Percentiles rank a stretch among this genome's conserved stretches.
phyloP scores from a whole-genome alignment of 1,140 invertebrate genomes.

The Brachionus sp. region DNA sequence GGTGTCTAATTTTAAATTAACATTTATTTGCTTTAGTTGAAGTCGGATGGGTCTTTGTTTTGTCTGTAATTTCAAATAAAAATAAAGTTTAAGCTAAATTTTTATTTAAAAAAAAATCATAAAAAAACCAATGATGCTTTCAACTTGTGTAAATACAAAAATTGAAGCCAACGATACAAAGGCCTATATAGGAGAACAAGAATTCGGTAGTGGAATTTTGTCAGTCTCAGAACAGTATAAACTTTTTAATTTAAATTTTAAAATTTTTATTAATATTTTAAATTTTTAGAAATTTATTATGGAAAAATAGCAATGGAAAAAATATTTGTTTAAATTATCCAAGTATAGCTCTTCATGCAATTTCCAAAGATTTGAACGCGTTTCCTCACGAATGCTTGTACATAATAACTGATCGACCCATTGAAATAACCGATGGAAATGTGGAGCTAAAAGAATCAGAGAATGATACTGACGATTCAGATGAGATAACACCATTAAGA shows the following conservation, averaged over 20 bases:
- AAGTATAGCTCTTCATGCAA: conserved; percentile 71
- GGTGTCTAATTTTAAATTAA: neutral
- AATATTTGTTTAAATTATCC: conserved; percentile 72
- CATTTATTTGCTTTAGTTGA: neutral
- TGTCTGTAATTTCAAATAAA: neutral
- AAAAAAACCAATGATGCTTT: neutral
- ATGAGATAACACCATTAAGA: conserved; percentile 63
- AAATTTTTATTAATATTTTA: neutral
- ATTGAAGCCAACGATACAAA: neutral
- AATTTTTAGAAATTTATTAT: conserved; percentile 65
- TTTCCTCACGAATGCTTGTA: conserved; percentile 70
- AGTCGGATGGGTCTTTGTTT: neutral
- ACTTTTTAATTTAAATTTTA: neutral
- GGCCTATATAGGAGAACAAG: neutral
- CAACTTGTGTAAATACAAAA: neutral
- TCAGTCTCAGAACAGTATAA: neutral
- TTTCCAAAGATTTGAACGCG: conserved; percentile 67
- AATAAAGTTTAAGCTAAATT: neutral
- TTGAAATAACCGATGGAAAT: conserved; percentile 43
- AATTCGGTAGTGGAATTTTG: neutral
- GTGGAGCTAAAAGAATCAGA: conserved; percentile 52
- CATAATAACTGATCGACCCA: conserved; percentile 67
- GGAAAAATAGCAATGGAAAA: conserved; percentile 64
- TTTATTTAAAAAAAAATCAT: neutral
- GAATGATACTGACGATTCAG: conserved; percentile 63